phyloP scores from a whole-genome alignment of 1,140 invertebrate species.

The Trinorchestia longiramus region DNA sequence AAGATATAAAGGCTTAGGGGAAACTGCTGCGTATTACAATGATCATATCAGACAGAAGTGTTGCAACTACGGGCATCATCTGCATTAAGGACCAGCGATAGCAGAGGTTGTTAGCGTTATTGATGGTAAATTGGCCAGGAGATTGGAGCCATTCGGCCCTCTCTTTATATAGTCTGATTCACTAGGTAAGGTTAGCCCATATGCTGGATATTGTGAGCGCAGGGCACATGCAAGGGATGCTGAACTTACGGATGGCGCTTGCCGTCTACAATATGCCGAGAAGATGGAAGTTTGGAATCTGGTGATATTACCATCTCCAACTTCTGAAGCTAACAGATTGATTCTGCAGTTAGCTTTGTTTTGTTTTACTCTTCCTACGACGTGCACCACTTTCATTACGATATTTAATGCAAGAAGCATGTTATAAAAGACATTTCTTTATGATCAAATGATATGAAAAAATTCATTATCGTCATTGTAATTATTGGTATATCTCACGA shows the following conservation, averaged over 20 bases:
- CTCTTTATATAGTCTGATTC: constrained; percentile 55
- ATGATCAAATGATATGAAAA: background rate
- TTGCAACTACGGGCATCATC: constrained; percentile 54
- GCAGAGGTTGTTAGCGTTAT: constrained; percentile 55
- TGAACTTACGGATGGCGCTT: constrained; percentile 2
- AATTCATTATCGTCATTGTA: background rate
- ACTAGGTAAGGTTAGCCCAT: constrained; percentile 53
- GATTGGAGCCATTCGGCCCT: constrained; percentile 48
- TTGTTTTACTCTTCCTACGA: background rate
- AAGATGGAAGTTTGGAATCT: constrained; percentile 19
- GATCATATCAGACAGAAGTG: constrained; percentile 52
- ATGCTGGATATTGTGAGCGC: constrained; percentile 50
- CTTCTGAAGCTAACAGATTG: background rate
- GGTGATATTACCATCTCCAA: background rate
- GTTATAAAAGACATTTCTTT: background rate
- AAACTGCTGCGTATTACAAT: constrained; percentile 52
- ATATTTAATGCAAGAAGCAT: background rate
- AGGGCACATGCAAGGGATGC: constrained; percentile 33
- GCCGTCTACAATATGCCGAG: background rate
- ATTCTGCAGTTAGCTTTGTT: background rate
- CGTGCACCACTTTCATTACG: background rate
- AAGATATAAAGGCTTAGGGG: constrained; percentile 51
- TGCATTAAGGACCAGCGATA: constrained; percentile 52
- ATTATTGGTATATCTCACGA: background rate
- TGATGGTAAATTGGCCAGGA: constrained; percentile 53